Evolutionary conservation across 2,113 vertebrate genomes (phyloP), one percentile per base, ranked within the genome.

Genomic region (Accipiter cooperii): DNA sequence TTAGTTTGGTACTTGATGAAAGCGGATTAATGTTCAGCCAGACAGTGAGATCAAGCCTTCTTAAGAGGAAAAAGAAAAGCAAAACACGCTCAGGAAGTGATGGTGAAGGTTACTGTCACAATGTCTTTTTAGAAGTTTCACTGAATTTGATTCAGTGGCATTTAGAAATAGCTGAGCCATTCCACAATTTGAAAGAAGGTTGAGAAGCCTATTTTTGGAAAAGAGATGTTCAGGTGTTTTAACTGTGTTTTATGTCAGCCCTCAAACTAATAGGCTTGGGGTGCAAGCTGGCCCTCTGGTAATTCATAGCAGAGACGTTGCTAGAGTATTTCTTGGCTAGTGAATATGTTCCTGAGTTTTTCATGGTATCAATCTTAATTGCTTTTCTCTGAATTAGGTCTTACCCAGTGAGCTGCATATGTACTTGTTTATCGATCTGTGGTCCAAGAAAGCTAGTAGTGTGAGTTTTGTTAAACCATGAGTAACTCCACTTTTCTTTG

Each of bases 11-110:
- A 93, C 84, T 92, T 78, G 66, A 55, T 97, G 97, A 96, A 95
- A 97, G 96, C 22, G n/a, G 97, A 98, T 98, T 98, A 95, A 58
- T 87, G 90, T 88, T 98, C 97, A 97, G 97, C 68, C 94, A 98
- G 98, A 98, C 97, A 93, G 93, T 80, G 94, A 98, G 96, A 98
- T 97, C 90, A 97, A 97, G 94, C 82, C 65, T 96, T 94, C 49
- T 49, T 84, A 92, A 96, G 78, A 83, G 73, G 68, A 78, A 81
- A 74, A 91, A 88, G 78, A 80, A 92, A 96, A 94, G 13, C 91
- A 84, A 95, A 94, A 83, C 94, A 97, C 9, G 12, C 25, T 92
- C 4, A 57, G 91, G 93, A 89, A 68, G 40, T 5, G 52, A 44
- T 88, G 51, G 83, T 96, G 75, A 96, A 96, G 93, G 93, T 92